Conservation (phyloP, 37 sponge, comb jelly and placozoan genomes). For the Lycopodina hypogea region DNA sequence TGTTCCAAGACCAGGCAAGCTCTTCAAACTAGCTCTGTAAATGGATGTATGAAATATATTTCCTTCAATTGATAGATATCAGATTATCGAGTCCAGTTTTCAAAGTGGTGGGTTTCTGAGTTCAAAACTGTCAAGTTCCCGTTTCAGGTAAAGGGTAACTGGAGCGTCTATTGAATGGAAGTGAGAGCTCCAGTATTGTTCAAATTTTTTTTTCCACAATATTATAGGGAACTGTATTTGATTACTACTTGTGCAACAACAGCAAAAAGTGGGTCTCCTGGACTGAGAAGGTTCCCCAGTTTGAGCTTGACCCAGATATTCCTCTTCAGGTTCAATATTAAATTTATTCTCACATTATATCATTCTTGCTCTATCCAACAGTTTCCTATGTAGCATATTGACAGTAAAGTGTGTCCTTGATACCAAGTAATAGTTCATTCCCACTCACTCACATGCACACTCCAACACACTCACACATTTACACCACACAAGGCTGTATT, state of each 20-base stretch:
- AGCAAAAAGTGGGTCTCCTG: slow-evolving; percentile 92
- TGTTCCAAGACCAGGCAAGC: slow-evolving; percentile 97
- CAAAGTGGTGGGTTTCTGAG: slow-evolving; percentile 97
- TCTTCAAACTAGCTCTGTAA: background rate
- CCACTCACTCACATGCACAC: no score
- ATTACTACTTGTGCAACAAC: slow-evolving; percentile 79
- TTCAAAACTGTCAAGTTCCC: slow-evolving; percentile 98
- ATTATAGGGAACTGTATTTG: slow-evolving; percentile 93
- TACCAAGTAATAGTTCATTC: no score
- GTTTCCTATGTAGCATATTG: no score
- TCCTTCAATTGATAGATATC: slow-evolving; percentile 50
- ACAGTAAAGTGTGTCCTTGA: no score
- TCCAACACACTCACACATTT: no score
- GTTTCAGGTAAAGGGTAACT: slow-evolving; percentile 61
- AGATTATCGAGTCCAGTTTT: slow-evolving; percentile 97
- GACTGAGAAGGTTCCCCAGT: slow-evolving; percentile 89
- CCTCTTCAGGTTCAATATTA: slow-evolving; percentile 78
- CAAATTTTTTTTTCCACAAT: background rate
- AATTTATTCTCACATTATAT: background rate
- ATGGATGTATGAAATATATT: background rate
- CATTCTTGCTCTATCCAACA: background rate
- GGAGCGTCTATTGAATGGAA: no score
- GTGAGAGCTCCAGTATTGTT: no score
- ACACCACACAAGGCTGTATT: no score
- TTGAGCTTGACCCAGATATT: slow-evolving; percentile 93